Percentiles rank a stretch among this genome's conserved stretches.
Conservation (phyloP, 2,797 vertebrate species). For the Muscicapa comitata region DNA sequence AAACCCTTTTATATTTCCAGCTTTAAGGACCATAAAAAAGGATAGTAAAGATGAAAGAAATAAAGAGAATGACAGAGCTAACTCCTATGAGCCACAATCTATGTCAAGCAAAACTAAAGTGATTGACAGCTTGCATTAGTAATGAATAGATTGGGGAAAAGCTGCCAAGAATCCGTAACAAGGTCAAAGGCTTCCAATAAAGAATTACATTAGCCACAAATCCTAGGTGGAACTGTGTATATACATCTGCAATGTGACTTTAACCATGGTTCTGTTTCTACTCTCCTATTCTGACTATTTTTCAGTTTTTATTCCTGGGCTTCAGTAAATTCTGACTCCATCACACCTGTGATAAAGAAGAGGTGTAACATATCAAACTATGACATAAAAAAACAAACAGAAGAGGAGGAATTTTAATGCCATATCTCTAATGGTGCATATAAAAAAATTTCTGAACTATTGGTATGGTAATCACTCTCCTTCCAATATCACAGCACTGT, state of each 20-base stretch:
- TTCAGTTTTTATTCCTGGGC: background rate
- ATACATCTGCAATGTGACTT: background rate
- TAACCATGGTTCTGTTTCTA: background rate
- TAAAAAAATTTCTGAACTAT: conserved; percentile 47
- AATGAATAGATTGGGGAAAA: conserved; percentile 47
- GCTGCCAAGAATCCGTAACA: conserved; percentile 49
- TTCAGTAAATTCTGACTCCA: background rate
- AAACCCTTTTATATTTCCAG: conserved; percentile 38
- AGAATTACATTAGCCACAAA: conserved; percentile 56
- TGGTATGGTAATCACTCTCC: conserved; percentile 30
- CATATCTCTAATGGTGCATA: background rate
- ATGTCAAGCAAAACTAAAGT: conserved; percentile 55
- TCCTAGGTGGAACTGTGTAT: conserved; percentile 32
- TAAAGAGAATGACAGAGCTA: conserved; percentile 40
- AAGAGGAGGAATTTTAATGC: conserved; percentile 23
- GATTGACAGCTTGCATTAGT: conserved; percentile 63
- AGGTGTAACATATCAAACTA: background rate
- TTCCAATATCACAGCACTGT: conserved; percentile 15
- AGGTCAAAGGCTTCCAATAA: conserved; percentile 61
- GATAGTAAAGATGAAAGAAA: conserved; percentile 60
- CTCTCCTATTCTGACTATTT: background rate
- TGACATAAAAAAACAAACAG: background rate
- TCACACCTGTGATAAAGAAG: background rate
- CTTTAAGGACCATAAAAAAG: conserved; percentile 54
- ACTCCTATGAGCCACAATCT: conserved; percentile 39